Base-by-base conservation (phyloP, 2,113 vertebrate species). In the Apodemus speciosus region DNA sequence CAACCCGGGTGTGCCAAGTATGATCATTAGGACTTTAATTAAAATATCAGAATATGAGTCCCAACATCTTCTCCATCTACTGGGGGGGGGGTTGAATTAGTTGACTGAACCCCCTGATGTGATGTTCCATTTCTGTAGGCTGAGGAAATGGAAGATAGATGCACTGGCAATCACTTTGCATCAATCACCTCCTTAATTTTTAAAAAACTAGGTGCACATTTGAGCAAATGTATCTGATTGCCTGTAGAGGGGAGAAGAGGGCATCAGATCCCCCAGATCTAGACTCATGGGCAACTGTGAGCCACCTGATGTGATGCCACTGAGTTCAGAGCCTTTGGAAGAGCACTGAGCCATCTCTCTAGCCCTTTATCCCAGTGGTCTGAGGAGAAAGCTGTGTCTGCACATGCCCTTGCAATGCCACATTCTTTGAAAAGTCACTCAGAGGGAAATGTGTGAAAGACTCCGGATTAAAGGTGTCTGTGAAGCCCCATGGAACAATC, bases 381-480 rank as follows among this genome's bases (percentile, higher is more conserved):
- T 35, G 3, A 69, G 46, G 46, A 72, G 62, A 73, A 64, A 25
- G 16, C 23, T 30, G 35, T 86, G 64, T 40, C 53, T 64, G 56
- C 58, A 5, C 4, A 5, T 38, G 7, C 1, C 46, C 21, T 73
- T 10, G 3, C 18, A 7, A 2, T 3, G 25, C 14, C 9, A 4
- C 40, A 35, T 0, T 0, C 32, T 71, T 20, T 7, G 27, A 76
- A 60, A 56, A 64, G 38, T 3, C 77, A 32, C 2, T 58, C 5
- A 6, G 51, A 11, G 9, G 21, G 9, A 20, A 53, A 2, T 1
- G 30, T 1, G 4, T 10, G 2, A 27, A 0, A 21, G 0, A 49
- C 11, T 64, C 1, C 30, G 35, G 32, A 62, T 13, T 1, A 46
- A 38, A 11, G 16, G 15, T 1, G 9, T 56, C 23, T 4, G 4